Evolutionary conservation across 2,888 invertebrate species (phyloP), one percentile per base, ranked within the genome.

Genomic region (Diachrysia chrysitis): DNA sequence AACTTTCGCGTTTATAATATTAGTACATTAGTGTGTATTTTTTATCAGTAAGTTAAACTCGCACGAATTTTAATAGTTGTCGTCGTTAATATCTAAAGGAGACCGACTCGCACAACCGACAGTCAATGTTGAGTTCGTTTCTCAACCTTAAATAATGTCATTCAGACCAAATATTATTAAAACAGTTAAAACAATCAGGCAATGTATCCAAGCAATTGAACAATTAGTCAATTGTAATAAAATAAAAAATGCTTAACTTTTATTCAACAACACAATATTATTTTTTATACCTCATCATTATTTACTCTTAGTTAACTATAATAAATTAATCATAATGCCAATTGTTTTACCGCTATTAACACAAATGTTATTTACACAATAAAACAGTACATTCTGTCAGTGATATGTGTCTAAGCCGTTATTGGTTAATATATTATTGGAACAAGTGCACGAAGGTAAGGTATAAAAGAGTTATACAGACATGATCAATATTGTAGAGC

Each of bases 401-500:
- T 53, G 19, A 42, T 73, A 62, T 32, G 21, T 69, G 37, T 53
- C 62, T 71, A 17, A 12, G 46, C 60, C 59, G 17, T 62, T 71
- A 51, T 66, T 75, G 69, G 32, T 64, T 75, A 69, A 58, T 53
- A 74, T 56, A 16, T 71, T 87, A 70, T 88, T 86, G 72, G 76
- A 78, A 85, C 88, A 89, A 88, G 83, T 90, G 89, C 83, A 83
- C 75, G 75, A 79, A 64, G 63, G 64, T 71, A 54, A 69, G 65
- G 71, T 90, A 90, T 91, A 90, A 79, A 91, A 89, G 83, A 69
- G 76, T 71, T 76, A 78, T 81, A 68, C 68, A 72, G 66, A 69
- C 54, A 81, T 75, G 81, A 77, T 83, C 79, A 73, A 58, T 58
- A 69, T 9, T 60, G 42, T 76, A 85, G 74, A 79, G 66, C 55